A percentile compares a stretch with the other conserved stretches of the same genome.
Conservation (phyloP, 2,113 vertebrate species). For the Gracilinanus agilis region DNA sequence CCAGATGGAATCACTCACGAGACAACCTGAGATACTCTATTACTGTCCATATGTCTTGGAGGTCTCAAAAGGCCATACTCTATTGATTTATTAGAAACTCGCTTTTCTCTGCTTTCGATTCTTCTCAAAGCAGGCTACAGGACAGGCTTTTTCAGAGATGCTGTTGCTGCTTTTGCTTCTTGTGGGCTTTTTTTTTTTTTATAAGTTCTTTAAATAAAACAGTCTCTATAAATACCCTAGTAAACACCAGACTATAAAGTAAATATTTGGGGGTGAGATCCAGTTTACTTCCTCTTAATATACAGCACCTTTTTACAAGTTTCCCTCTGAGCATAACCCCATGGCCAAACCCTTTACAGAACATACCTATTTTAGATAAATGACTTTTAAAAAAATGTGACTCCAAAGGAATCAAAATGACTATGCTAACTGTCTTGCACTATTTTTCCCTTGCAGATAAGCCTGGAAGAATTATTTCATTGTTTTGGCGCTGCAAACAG, state of each 20-base stretch:
- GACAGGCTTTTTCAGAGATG: slow-evolving; percentile 77
- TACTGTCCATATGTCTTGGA: slow-evolving; percentile 94
- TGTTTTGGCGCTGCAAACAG: slow-evolving; percentile 84
- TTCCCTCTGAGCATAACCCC: slow-evolving; percentile 63
- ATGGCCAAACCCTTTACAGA: slow-evolving; percentile 76
- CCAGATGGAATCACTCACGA: slow-evolving; percentile 89
- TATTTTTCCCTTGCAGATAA: slow-evolving; percentile 82
- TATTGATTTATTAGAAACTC: slow-evolving; percentile 93
- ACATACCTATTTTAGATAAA: slow-evolving; percentile 77
- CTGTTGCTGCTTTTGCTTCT: slow-evolving; percentile 65
- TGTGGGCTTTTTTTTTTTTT: slow-evolving; percentile 66
- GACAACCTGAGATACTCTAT: slow-evolving; percentile 95
- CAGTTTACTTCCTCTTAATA: slow-evolving; percentile 71
- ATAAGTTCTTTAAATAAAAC: slow-evolving; percentile 71
- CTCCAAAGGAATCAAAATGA: slow-evolving; percentile 74
- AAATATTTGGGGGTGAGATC: slow-evolving; percentile 75
- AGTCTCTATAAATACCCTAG: slow-evolving; percentile 75
- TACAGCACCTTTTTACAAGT: slow-evolving; percentile 79
- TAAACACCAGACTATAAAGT: slow-evolving; percentile 81
- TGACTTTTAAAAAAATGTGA: slow-evolving; percentile 61
- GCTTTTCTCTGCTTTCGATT: slow-evolving; percentile 81
- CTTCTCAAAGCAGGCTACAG: slow-evolving; percentile 79
- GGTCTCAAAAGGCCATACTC: slow-evolving; percentile 88
- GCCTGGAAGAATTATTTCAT: slow-evolving; percentile 85
- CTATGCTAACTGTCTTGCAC: slow-evolving; percentile 69